Percentiles rank a stretch among this genome's conserved stretches.
phyloP scores from a whole-genome alignment of 1,140 invertebrate species.

The Harpegnathos saltator region DNA sequence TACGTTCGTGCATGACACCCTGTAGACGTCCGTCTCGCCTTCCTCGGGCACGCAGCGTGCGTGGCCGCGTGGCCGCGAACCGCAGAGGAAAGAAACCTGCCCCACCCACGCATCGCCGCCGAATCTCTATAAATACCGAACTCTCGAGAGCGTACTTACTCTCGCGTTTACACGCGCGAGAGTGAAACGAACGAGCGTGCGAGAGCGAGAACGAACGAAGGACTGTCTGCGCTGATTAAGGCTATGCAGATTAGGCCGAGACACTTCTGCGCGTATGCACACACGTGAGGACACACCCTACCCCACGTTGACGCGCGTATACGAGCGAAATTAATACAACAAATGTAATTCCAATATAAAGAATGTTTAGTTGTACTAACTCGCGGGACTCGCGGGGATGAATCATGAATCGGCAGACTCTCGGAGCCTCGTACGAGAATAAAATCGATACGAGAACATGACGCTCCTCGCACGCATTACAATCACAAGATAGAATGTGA shows the following conservation, averaged over 20 bases:
- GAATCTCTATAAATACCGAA: slow-evolving; percentile 75
- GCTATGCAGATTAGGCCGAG: neutral
- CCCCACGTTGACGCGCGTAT: neutral
- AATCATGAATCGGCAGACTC: no score
- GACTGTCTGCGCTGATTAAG: slow-evolving; percentile 38
- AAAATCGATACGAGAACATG: no score
- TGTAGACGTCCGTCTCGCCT: slow-evolving; percentile 34
- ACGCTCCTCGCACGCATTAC: no score
- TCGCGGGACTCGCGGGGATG: no score
- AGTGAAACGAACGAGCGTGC: neutral
- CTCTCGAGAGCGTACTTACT: slow-evolving; percentile 42
- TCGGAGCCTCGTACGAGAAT: no score
- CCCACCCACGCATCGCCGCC: slow-evolving; percentile 72
- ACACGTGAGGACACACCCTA: no score
- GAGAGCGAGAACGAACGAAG: slow-evolving; percentile 12
- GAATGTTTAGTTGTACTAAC: no score
- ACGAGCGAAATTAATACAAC: no score
- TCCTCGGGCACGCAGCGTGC: slow-evolving; percentile 16
- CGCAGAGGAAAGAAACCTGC: slow-evolving; percentile 63
- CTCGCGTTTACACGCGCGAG: neutral
- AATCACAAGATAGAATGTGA: no score
- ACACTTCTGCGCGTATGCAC: neutral
- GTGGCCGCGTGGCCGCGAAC: slow-evolving; percentile 49
- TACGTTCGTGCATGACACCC: slow-evolving; percentile 23
- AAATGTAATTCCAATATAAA: no score